Evolutionary conservation across 2,888 invertebrate species (phyloP), one percentile per base, ranked within the genome.

Genomic region (Leptothorax acervorum): DNA sequence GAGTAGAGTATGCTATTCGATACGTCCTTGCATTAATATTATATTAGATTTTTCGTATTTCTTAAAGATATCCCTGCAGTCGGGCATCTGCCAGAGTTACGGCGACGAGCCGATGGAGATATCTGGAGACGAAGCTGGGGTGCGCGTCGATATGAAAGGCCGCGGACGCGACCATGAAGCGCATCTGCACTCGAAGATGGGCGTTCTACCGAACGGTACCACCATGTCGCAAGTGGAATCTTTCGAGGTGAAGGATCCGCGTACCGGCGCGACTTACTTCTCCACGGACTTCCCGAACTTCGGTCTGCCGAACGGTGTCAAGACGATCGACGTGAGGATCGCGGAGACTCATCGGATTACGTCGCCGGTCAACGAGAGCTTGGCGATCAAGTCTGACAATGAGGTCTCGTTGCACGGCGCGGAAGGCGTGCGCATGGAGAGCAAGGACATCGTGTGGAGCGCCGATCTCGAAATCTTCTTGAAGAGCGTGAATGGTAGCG

Each of bases 391-490:
- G n/a, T 97, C 97, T 0, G 97, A 97, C n/a, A 95, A 95, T 0
- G 96, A 96, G 12, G 96, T 97, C 6, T 96, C 96, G 86, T 95
- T 98, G 2, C 96, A 97, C 84, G 98, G 98, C 0, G 97, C 97
- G 0, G 98, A 98, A 94, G 98, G 98, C 0, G 96, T 97, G 0
- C 96, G 95, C 66, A 96, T 98, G 94, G 97, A 98, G 89, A 96
- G 97, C 12, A 96, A 97, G 86, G 96, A 97, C 88, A 95, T 98
- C 23, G 95, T 96, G 82, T 97, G 97, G 96, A 96, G 96, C 45
- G 98, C 98, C 0, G 98, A 98, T 93, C 97, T 97, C 91, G 97
- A 98, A 90, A 96, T 98, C 53, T 96, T 96, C 87, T 95, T 98
- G 0, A 97, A 97, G 92, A 97, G 97, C 1, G 95, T 96, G 48